phyloP scores from a whole-genome alignment of 2,113 vertebrate genomes.

The Tupaia chinensis region DNA sequence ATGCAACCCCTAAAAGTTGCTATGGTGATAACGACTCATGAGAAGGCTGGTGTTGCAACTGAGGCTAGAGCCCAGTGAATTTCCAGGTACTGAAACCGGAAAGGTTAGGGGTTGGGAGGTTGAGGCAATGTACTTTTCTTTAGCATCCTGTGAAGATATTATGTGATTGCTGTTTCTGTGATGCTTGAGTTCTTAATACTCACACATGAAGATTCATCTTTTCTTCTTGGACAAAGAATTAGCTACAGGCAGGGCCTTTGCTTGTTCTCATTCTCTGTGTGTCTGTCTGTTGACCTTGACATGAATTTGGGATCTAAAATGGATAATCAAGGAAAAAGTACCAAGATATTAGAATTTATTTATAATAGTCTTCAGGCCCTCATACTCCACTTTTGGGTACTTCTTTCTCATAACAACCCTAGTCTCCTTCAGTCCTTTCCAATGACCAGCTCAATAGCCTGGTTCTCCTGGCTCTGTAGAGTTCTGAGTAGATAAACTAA shows the following conservation, averaged over 20 bases:
- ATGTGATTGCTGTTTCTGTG: neutral
- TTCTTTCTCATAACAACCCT: neutral
- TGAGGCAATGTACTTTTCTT: neutral
- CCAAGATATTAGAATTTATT: slow-evolving; percentile 19
- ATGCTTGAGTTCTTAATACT: neutral
- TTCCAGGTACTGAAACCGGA: neutral
- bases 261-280: neutral
- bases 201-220: neutral
- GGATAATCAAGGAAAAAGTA: neutral
- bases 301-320: neutral
- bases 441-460: too few species aligned
- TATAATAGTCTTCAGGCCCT: neutral
- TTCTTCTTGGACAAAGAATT: slow-evolving; percentile 3
- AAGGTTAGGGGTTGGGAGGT: slow-evolving; percentile 29
- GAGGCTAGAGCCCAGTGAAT: slow-evolving; percentile 50
- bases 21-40: slow-evolving; percentile 72
- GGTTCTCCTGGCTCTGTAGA: too few species aligned
- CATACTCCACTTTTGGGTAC: neutral
- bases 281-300: neutral
- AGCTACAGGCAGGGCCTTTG: neutral
- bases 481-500: neutral
- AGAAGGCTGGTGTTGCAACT: slow-evolving; percentile 42
- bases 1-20: slow-evolving; percentile 73
- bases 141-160: neutral
- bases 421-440: neutral